phyloP scores from a whole-genome alignment of 2,113 vertebrate species.

The Phalacrocorax carbo region DNA sequence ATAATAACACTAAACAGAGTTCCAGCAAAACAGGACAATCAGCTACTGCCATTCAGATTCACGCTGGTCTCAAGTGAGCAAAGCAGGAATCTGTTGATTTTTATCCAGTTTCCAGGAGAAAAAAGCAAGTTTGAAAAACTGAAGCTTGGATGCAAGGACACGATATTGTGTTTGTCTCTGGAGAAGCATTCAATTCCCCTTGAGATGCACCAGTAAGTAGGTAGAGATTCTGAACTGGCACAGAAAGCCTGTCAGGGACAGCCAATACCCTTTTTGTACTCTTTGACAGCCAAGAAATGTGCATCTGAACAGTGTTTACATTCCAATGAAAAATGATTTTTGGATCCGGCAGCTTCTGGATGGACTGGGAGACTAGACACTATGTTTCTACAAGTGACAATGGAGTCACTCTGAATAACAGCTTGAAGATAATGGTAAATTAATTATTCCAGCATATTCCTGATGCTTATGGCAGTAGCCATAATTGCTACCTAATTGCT shows the following conservation, averaged over 20 bases:
- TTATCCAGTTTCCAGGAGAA: not conserved
- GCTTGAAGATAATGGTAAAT: not conserved
- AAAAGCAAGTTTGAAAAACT: not conserved
- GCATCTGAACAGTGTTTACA: not conserved
- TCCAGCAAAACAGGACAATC: not conserved
- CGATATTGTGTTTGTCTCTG: not conserved
- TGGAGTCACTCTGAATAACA: not conserved
- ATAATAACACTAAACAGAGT: not conserved
- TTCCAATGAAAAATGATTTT: not conserved
- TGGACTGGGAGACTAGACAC: not conserved
- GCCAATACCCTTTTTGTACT: not conserved
- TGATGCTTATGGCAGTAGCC: not conserved
- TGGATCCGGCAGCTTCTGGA: not conserved
- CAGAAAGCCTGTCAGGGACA: not conserved
- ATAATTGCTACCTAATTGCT: not conserved
- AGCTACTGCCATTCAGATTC: not conserved
- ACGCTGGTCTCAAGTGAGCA: not conserved
- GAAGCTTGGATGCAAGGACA: not conserved
- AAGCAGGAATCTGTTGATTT: not conserved
- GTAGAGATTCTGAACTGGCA: not conserved
- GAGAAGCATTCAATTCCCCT: not conserved
- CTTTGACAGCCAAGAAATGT: not conserved
- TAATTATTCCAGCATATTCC: not conserved
- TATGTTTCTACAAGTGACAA: not conserved
- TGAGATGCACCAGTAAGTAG: not conserved